Percentiles rank a stretch among this genome's conserved stretches.
Conservation (phyloP, 1,140 invertebrate species). For the Atta colombica region DNA sequence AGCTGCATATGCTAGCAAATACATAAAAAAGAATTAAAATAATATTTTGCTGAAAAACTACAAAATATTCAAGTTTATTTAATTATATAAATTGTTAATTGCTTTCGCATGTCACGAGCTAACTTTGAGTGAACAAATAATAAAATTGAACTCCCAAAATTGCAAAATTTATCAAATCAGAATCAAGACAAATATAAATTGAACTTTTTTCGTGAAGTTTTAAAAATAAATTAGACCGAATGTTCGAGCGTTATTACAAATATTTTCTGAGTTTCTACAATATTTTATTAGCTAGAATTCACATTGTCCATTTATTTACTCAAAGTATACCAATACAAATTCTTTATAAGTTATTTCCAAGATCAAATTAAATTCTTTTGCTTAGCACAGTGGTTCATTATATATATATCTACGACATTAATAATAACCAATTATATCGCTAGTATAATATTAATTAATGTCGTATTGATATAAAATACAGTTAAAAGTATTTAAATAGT, state of each 20-base stretch:
- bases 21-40: slow-evolving; percentile 9
- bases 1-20: not conserved
- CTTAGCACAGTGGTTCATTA: not conserved
- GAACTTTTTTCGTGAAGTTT: not conserved
- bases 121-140: not conserved
- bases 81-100: not conserved
- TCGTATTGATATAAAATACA: not conserved
- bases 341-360: not conserved
- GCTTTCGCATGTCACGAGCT: not conserved
- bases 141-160: not conserved
- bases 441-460: slow-evolving; percentile 3
- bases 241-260: not conserved
- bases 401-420: slow-evolving; percentile 12
- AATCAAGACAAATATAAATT: not conserved
- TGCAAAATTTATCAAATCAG: not conserved
- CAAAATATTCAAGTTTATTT: slow-evolving; percentile 13
- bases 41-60: not conserved
- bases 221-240: not conserved
- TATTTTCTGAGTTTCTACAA: slow-evolving; percentile 7
- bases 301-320: not conserved
- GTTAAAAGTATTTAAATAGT: not conserved
- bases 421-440: not conserved
- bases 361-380: not conserved
- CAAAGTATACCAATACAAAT: not conserved
- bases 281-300: not conserved